phyloP scores from a whole-genome alignment of 1,140 invertebrate genomes.

The Macrocentrus cingulum region DNA sequence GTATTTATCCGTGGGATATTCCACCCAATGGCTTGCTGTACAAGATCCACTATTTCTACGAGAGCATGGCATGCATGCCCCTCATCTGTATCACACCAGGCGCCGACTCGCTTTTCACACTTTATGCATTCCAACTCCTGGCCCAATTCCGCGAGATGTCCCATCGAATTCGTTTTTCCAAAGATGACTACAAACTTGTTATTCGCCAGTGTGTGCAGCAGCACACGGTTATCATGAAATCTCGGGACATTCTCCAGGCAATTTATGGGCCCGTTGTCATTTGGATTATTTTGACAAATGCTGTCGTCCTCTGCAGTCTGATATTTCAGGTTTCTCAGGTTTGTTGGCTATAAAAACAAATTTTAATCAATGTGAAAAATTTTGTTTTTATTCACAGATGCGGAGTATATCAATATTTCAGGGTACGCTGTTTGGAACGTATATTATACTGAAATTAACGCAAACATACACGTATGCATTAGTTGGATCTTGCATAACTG shows the following conservation, averaged over 20 bases:
- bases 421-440: not conserved
- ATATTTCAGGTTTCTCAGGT: constrained; percentile 36
- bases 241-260: constrained; percentile 28
- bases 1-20: not conserved
- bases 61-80: not conserved
- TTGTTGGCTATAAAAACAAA: no score
- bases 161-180: not conserved
- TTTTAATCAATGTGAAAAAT: not conserved
- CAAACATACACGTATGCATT: constrained; percentile 4
- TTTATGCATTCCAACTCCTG: constrained; percentile 7
- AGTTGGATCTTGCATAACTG: not conserved
- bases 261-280: constrained; percentile 34
- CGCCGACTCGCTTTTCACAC: not conserved
- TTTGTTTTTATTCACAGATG: not conserved
- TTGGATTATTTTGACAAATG: constrained; percentile 29
- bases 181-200: not conserved
- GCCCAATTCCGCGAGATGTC: constrained; percentile 8
- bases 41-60: constrained; percentile 1
- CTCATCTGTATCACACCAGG: not conserved
- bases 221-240: constrained; percentile 12
- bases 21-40: not conserved
- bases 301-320: constrained; percentile 33
- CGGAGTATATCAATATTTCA: not conserved
- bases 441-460: not conserved
- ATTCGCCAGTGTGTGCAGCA: not conserved